These are phyloP conservation scores for Bombus picipes DNA, from an alignment of 1,140 invertebrate species.

Conservation along the genomic window DNA sequence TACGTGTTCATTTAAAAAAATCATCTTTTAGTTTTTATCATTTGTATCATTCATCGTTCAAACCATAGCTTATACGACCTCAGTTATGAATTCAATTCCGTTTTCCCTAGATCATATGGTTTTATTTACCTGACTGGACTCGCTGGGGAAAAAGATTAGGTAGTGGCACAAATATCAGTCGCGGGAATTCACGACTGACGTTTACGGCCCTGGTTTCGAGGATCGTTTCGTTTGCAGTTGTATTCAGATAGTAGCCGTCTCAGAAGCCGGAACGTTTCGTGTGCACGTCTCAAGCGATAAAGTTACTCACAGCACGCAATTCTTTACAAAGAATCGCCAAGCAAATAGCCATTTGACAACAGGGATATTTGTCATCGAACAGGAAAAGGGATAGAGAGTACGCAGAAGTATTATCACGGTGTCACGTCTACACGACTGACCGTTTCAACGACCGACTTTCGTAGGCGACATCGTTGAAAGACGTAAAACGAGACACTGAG, in stretches of 20 bases:
- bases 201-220: conserved; percentile 44
- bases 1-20: neutral
- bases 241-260: conserved; percentile 72
- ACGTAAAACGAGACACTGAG: conserved; percentile 51
- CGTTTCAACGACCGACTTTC: conserved; percentile 30
- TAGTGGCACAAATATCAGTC: neutral
- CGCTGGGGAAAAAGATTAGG: neutral
- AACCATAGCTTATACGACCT: neutral
- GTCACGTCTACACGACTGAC: conserved; percentile 37
- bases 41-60: neutral
- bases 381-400: neutral
- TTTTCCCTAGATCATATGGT: neutral
- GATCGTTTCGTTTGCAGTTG: conserved; percentile 58
- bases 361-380: neutral
- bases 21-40: neutral
- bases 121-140: neutral
- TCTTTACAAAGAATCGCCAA: neutral
- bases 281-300: conserved; percentile 40
- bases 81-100: neutral
- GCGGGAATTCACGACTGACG: neutral
- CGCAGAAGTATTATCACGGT: conserved; percentile 11
- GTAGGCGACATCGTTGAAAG: conserved; percentile 24
- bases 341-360: neutral
- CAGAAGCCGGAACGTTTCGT: conserved; percentile 58
- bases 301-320: conserved; percentile 14